Evolutionary conservation across 2,888 invertebrate genomes (phyloP), one percentile per base, ranked within the genome.

Genomic region (Hemaris fuciformis): DNA sequence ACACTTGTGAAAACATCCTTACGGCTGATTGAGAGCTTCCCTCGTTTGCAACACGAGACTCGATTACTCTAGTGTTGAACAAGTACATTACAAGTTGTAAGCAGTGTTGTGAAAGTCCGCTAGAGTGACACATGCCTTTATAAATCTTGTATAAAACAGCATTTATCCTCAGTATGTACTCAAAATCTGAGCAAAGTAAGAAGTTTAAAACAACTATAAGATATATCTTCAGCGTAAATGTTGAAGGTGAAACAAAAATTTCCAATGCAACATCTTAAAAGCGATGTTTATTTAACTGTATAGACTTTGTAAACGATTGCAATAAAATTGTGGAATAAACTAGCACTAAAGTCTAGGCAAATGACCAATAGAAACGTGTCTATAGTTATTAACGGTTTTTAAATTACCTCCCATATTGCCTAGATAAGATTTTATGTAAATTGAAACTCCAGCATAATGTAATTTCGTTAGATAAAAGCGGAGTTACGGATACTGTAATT

Each of bases 11-110:
- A 53, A 31, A 53, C 31, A 53, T 31, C 31, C 3, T 31, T 27
- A 15, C 27, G 53, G 53, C 18, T 53, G 53, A 53, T 53, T 53
- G 53, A 53, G 25, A 4, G 45, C n/a, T n/a, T n/a, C n/a, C n/a
- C n/a, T 38, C 38, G 13, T n/a, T 38, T n/a, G 38, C 38, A 38
- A n/a, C 38, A 13, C 38, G 38, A 8, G 13, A 38, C 38, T 1
- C n/a, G n/a, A 38, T 13, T 8, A 1, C 31, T 31, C 31, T 2
- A 10, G 3, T 34, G 4, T 38, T 38, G 13, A 3, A 3, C 38
- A 38, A 13, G 3, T 10, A 13, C 2, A 34, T 13, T 13, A 6
- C 0, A 1, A 0, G 13, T 13, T 2, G 34, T n/a, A n/a, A n/a
- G n/a, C n/a, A n/a, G n/a, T n/a, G n/a, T n/a, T n/a, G n/a, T n/a